Evolutionary conservation across 2,797 vertebrate genomes (phyloP), one percentile per base, ranked within the genome.

Genomic region (Ptychadena robeensis): DNA sequence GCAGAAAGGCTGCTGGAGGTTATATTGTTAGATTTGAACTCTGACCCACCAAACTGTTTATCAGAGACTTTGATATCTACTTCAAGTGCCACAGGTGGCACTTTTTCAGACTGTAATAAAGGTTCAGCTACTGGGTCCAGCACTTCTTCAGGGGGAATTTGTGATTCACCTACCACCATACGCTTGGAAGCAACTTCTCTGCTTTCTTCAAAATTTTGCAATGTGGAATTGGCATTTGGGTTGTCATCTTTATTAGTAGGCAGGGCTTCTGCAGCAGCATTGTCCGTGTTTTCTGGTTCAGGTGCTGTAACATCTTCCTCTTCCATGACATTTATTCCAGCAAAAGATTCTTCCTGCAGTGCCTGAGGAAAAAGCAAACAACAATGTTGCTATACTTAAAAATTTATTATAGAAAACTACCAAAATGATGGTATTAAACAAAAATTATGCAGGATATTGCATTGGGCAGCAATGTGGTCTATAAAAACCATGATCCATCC

Each of bases 261-360:
- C 30, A 31, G 9, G 22, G 1, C 18, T n/a, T 65, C 28, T 27
- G 32, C 44, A 64, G 75, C 15, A 66, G 9, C 4, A 66, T 0
- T 25, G 22, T 12, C 9, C 2, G 5, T 18, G 6, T 27, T 4
- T 28, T 69, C 87, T 72, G 86, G 86, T 22, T 79, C 66, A 27
- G 73, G 31, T 80, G 88, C 88, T 64, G 87, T 83, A 57, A 73
- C 34, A 65, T 83, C 85, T 86, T 66, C 86, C 83, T 92, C 91
- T 38, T 90, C 89, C 11, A 91, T 90, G 32, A 73, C 89, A 11
- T 91, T 90, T 81, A 94, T 86, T 80, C 93, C 93, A 75, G 92
- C 94, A 44, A 92, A 85, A 48, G 89, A 92, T 40, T 93, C 91
- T 44, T 93, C 93, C 48, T 89, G 89, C 6, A 90, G 88, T 48